Percentiles rank a stretch among this genome's conserved stretches.
phyloP scores from a whole-genome alignment of 2,113 vertebrate genomes.

The Strigops habroptila region DNA sequence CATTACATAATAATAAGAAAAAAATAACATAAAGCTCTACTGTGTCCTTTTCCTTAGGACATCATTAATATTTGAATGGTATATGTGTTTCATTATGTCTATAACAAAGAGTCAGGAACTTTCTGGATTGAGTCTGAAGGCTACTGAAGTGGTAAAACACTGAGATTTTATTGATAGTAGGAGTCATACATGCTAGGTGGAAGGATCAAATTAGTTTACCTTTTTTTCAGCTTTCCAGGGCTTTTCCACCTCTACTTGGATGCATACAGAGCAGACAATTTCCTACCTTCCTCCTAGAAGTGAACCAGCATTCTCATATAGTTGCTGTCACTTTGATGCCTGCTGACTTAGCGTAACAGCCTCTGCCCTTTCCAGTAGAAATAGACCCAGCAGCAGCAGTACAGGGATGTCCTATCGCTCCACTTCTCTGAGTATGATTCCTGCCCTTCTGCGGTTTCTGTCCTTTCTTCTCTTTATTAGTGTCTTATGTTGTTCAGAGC shows the following conservation, averaged over 20 bases:
- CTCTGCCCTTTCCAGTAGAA: not conserved
- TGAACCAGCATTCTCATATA: not conserved
- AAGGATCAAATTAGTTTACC: not conserved
- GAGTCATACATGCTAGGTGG: not conserved
- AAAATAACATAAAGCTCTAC: not conserved
- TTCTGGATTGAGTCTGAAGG: not conserved
- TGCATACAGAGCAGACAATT: not conserved
- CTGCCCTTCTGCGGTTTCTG: not conserved
- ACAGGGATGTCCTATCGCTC: not conserved
- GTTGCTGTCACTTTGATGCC: not conserved
- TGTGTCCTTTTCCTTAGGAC: not conserved
- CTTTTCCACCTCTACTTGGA: not conserved
- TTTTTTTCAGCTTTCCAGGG: not conserved
- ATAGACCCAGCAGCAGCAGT: not conserved
- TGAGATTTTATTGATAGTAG: not conserved
- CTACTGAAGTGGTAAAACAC: not conserved
- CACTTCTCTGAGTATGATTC: not conserved
- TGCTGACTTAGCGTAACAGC: not conserved
- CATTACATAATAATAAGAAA: not conserved
- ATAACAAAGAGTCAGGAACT: not conserved
- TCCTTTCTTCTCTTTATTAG: not conserved
- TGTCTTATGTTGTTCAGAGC: not conserved
- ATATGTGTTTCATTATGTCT: not conserved
- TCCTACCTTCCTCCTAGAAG: not conserved
- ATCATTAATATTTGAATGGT: not conserved